Evolutionary conservation across 2,888 invertebrate genomes (phyloP), one percentile per base, ranked within the genome.

Genomic region (Rotaria macrura): DNA sequence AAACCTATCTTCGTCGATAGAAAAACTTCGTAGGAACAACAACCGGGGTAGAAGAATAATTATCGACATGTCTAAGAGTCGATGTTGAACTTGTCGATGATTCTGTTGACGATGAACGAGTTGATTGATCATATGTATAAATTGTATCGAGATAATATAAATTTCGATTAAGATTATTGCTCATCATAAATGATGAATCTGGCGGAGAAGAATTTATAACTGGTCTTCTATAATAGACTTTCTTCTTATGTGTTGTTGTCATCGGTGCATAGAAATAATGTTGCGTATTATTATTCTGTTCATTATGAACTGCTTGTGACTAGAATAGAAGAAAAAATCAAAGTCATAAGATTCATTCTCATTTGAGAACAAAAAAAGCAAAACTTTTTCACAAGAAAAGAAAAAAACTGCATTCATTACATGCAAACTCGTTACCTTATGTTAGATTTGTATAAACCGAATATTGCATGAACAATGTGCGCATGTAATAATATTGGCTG

Each of bases 31-130:
- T 65, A 65, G 65, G 65, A 34, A 34, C 14, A 34, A 29, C 65
- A 34, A 65, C 65, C 65, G 65, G 65, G 65, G 65, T 34, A 34
- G 34, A 34, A 38, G 65, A 38, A 65, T 34, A 38, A 38, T 17
- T 65, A 65, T 65, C 65, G 34, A 65, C 65, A 79, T 79, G 40
- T n/a, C 7, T 43, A 12, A 40, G 79, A n/a, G 79, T 79, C 43
- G 79, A 79, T 79, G 79, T 25, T 40, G 43, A 79, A 79, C 79
- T 79, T n/a, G 79, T 12, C n/a, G 79, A 79, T n/a, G 79, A 79
- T 79, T 65, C 65, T 3, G 43, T 79, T 79, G 43, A 79, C 12
- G 79, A 79, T 25, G 79, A 43, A 43, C 79, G 43, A 79, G 43
- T 43, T 65, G 34, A 34, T 65, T 65, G 65, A 38, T 65, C 65